Conservation (phyloP, 1,140 invertebrate genomes). For the Bombus haemorrhoidalis region DNA sequence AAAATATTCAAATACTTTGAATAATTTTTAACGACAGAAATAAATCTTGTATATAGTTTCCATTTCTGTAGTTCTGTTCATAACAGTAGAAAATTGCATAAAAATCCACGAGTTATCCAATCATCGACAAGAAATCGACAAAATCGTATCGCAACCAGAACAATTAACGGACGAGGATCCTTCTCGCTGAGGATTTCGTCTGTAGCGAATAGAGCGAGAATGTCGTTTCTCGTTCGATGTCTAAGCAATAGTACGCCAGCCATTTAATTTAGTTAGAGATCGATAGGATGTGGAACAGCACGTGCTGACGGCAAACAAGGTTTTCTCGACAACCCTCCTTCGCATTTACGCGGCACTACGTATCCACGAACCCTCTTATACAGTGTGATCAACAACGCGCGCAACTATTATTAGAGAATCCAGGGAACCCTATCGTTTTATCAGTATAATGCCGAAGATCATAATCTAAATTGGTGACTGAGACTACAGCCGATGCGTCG, state of each 20-base stretch:
- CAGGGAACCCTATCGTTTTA: slow-evolving; percentile 45
- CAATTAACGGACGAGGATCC: neutral
- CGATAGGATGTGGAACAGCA: slow-evolving; percentile 57
- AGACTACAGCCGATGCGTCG: slow-evolving; percentile 17
- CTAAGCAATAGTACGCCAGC: slow-evolving; percentile 33
- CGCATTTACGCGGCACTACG: slow-evolving; percentile 48
- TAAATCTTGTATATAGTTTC: too few relatives aligned
- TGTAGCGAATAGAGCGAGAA: neutral
- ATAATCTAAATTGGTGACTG: slow-evolving; percentile 37
- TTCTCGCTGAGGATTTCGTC: slow-evolving; percentile 1
- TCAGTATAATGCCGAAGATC: slow-evolving; percentile 51
- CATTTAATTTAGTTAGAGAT: slow-evolving; percentile 62
- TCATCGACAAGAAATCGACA: too few relatives aligned
- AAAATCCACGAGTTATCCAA: too few relatives aligned
- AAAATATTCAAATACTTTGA: too few relatives aligned
- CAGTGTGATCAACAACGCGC: slow-evolving; percentile 53
- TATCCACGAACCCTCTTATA: slow-evolving; percentile 49
- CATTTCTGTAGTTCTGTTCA: too few relatives aligned
- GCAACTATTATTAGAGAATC: slow-evolving; percentile 58
- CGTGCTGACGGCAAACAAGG: slow-evolving; percentile 61
- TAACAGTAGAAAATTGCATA: too few relatives aligned
- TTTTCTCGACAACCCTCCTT: slow-evolving; percentile 42
- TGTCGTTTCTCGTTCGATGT: neutral
- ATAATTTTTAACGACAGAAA: too few relatives aligned
- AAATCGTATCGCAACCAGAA: too few relatives aligned